Evolutionary conservation across 1,140 invertebrate genomes (phyloP).

Genomic region (Drosophila navojoa): DNA sequence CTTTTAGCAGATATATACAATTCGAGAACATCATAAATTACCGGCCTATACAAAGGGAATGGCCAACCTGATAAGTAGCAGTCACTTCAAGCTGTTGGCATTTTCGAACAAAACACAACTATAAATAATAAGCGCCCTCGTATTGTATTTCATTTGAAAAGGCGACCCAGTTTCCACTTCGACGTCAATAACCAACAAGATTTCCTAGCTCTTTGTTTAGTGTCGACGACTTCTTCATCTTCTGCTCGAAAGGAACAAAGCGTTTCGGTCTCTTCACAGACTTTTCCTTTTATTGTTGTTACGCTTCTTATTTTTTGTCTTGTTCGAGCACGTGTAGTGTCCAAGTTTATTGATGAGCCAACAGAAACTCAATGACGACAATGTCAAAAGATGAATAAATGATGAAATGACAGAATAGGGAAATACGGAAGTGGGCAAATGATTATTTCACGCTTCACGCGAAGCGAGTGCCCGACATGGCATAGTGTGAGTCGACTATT

Average conservation of each 20-base stretch:
- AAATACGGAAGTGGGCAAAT: background rate
- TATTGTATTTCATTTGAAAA: slow-evolving; percentile 74
- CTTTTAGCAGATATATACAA: background rate
- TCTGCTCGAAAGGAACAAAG: slow-evolving; percentile 18
- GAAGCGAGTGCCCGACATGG: background rate
- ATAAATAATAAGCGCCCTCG: slow-evolving; percentile 64
- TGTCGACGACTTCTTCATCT: background rate
- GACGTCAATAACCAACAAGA: slow-evolving; percentile 29
- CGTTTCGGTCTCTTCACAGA: slow-evolving; percentile 30
- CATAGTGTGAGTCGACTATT: background rate
- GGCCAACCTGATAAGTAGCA: slow-evolving; percentile 50
- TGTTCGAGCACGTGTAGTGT: slow-evolving; percentile 51
- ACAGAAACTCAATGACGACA: slow-evolving; percentile 38
- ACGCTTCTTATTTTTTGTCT: slow-evolving; percentile 1
- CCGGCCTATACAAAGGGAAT: slow-evolving; percentile 11
- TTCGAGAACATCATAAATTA: background rate
- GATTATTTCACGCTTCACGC: background rate
- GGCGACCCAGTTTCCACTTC: slow-evolving; percentile 29
- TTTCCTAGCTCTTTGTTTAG: slow-evolving; percentile 48
- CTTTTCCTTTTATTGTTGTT: background rate
- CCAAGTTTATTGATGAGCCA: slow-evolving; percentile 62
- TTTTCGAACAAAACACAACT: slow-evolving; percentile 55
- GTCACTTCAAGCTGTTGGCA: slow-evolving; percentile 26
- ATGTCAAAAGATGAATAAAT: slow-evolving; percentile 31
- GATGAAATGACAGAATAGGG: slow-evolving; percentile 9